These are phyloP conservation scores for Semibalanus balanoides DNA, from an alignment of 1,140 invertebrate genomes.

Conservation along the genomic window DNA sequence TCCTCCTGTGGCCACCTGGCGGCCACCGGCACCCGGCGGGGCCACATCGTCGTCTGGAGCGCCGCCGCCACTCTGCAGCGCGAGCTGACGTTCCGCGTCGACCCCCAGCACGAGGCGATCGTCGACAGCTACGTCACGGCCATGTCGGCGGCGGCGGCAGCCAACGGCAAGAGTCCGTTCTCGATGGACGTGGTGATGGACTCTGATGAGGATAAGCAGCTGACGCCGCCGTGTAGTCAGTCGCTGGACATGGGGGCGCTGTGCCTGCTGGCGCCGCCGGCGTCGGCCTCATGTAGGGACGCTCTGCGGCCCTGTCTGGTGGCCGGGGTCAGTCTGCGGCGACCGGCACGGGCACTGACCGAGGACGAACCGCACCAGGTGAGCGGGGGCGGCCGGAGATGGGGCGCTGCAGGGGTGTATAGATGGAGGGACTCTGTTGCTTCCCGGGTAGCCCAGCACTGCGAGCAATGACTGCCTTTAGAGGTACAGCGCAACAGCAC, in stretches of 20 bases:
- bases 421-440: too few species aligned
- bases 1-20: constrained; percentile 43
- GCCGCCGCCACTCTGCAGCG: constrained; percentile 7
- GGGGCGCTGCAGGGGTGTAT: too few species aligned
- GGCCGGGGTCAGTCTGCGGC: constrained; percentile 29
- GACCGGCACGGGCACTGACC: background rate
- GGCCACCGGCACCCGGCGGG: constrained; percentile 42
- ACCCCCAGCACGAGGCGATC: background rate
- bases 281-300: background rate
- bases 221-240: constrained; percentile 30
- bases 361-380: constrained; percentile 28
- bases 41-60: constrained; percentile 53
- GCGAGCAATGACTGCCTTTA: too few species aligned
- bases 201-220: constrained; percentile 13
- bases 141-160: too few species aligned
- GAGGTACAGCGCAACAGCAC: too few species aligned
- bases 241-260: constrained; percentile 31
- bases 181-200: background rate
- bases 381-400: constrained; percentile 22
- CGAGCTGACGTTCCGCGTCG: background rate
- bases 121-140: background rate
- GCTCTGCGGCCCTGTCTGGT: constrained; percentile 29
- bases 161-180: too few species aligned
- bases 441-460: too few species aligned
- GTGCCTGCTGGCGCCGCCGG: constrained; percentile 11